These are phyloP conservation scores for Pholis gunnellus DNA, from an alignment of 2,113 vertebrate genomes.

Conservation along the genomic window DNA sequence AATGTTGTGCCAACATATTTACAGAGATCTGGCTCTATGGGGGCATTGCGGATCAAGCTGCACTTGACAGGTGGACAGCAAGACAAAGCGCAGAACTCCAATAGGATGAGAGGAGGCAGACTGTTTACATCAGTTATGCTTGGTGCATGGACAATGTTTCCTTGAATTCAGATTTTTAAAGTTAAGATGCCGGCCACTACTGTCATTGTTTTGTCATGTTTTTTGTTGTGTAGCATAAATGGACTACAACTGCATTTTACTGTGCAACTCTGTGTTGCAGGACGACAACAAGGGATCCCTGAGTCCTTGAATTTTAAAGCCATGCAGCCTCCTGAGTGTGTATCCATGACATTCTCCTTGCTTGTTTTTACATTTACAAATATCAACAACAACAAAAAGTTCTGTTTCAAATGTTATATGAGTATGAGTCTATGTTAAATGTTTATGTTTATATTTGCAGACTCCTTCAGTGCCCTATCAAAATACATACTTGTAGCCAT, in stretches of 20 bases:
- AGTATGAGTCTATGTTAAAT: too few species aligned
- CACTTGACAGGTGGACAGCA: not conserved
- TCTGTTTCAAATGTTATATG: not conserved
- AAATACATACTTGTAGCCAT: not conserved
- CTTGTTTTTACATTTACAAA: not conserved
- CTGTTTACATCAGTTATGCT: not conserved
- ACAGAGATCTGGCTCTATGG: not conserved
- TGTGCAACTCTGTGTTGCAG: not conserved
- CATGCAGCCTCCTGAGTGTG: not conserved
- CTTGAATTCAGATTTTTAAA: too few species aligned
- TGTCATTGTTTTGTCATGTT: not conserved
- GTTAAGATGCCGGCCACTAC: not conserved
- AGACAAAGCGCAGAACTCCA: not conserved
- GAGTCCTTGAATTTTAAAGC: not conserved
- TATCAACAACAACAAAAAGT: not conserved
- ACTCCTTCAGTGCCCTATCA: not conserved
- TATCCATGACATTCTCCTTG: not conserved
- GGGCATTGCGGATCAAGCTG: not conserved
- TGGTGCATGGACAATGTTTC: too few species aligned
- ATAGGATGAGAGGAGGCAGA: not conserved
- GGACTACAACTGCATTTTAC: not conserved
- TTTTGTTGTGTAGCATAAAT: not conserved
- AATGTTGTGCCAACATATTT: not conserved
- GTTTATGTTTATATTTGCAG: not conserved
- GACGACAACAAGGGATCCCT: not conserved